Evolutionary conservation across 2,113 vertebrate species (phyloP).

Genomic region (Ceuthmochares aereus): DNA sequence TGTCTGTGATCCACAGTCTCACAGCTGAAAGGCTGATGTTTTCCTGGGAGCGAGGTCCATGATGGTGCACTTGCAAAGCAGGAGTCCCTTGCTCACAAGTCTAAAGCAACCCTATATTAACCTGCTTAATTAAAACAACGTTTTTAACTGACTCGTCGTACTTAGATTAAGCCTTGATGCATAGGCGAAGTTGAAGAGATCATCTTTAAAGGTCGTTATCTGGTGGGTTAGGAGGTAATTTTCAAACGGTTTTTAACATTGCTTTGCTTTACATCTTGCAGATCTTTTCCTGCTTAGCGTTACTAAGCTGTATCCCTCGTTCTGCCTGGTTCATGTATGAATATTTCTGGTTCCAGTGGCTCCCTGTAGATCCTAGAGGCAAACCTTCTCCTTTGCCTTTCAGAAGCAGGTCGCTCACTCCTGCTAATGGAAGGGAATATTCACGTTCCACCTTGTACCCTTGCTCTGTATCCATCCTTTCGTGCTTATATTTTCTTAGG

Average conservation of each 20-base stretch:
- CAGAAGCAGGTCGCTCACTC: background rate
- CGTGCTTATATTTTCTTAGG: background rate
- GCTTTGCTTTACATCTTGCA: background rate
- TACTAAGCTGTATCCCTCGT: background rate
- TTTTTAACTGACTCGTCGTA: background rate
- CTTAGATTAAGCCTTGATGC: background rate
- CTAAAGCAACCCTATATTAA: background rate
- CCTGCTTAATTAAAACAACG: background rate
- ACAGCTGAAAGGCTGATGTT: background rate
- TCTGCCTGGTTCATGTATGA: background rate
- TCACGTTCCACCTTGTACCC: fast-evolving
- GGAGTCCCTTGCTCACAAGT: background rate
- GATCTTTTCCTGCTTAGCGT: background rate
- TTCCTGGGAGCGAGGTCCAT: background rate
- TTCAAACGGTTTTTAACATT: background rate
- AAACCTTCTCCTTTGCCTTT: background rate
- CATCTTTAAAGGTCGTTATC: background rate
- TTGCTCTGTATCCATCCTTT: background rate
- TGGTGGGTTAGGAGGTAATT: background rate
- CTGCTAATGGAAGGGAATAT: background rate
- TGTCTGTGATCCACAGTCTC: background rate
- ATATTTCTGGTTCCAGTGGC: background rate
- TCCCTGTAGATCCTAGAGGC: background rate
- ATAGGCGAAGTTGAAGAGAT: background rate
- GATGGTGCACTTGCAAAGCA: background rate